These are phyloP conservation scores for Camponotus floridanus DNA, from an alignment of 1,140 invertebrate genomes.

Conservation along the genomic window DNA sequence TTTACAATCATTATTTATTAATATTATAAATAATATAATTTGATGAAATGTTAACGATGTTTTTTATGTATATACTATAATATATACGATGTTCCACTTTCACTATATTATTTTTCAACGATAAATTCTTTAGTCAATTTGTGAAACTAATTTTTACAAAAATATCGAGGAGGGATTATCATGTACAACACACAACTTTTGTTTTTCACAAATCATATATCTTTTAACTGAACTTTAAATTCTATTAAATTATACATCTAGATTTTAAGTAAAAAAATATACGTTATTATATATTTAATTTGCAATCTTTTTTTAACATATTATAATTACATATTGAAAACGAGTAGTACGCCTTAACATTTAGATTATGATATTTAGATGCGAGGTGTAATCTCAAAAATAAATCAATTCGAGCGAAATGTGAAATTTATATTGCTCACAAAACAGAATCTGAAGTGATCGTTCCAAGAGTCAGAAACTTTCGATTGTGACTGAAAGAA, in stretches of 20 bases:
- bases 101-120: too few species aligned
- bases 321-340: not conserved
- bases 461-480: not conserved
- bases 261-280: not conserved
- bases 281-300: not conserved
- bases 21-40: too few species aligned
- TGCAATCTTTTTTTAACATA: not conserved
- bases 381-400: not conserved
- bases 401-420: not conserved
- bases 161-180: not conserved
- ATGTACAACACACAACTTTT: not conserved
- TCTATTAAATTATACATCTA: not conserved
- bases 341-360: not conserved
- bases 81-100: too few species aligned
- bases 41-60: too few species aligned
- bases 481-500: conserved; percentile 34
- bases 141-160: not conserved
- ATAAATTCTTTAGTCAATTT: too few species aligned
- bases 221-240: not conserved
- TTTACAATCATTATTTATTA: not conserved
- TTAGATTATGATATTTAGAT: not conserved
- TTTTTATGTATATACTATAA: too few species aligned
- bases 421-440: conserved; percentile 1
- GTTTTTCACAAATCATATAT: not conserved
- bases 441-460: not conserved